These are phyloP conservation scores for Drosophila nebulosa DNA, from an alignment of 1,140 invertebrate species.

Conservation along the genomic window DNA sequence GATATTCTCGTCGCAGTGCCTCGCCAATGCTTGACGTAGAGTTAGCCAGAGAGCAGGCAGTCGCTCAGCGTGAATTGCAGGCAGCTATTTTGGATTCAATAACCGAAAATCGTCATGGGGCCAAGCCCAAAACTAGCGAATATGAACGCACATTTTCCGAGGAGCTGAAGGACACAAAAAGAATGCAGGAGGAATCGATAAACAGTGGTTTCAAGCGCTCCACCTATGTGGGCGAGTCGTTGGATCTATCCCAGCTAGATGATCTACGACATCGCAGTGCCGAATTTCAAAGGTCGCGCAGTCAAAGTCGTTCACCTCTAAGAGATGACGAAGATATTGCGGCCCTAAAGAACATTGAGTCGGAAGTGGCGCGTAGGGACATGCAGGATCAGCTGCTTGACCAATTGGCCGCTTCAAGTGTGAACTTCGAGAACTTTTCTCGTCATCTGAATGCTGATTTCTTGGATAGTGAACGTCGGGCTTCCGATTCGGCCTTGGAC, in stretches of 20 bases:
- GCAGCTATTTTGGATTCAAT: conserved; percentile 58
- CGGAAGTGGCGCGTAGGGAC: conserved; percentile 52
- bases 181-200: conserved; percentile 29
- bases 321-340: conserved; percentile 22
- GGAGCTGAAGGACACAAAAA: conserved; percentile 30
- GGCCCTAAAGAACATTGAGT: conserved; percentile 46
- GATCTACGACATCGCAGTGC: conserved; percentile 62
- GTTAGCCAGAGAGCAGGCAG: conserved; percentile 27
- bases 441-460: conserved; percentile 67
- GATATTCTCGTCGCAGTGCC: conserved; percentile 48
- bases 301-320: conserved; percentile 66
- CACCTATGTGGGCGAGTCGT: conserved; percentile 34
- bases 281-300: conserved; percentile 69
- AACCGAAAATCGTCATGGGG: conserved; percentile 50
- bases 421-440: conserved; percentile 69
- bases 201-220: conserved; percentile 28
- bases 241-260: conserved; percentile 41
- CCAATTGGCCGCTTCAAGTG: conserved; percentile 51
- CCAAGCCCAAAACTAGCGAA: conserved; percentile 60
- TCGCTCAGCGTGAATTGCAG: conserved; percentile 55
- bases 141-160: conserved; percentile 21
- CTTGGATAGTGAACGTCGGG: conserved; percentile 65
- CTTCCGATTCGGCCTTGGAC: conserved; percentile 61
- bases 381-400: conserved; percentile 62
- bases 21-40: conserved; percentile 32